Evolutionary conservation across 2,888 invertebrate species (phyloP).

Genomic region (Cheilosia vernalis): DNA sequence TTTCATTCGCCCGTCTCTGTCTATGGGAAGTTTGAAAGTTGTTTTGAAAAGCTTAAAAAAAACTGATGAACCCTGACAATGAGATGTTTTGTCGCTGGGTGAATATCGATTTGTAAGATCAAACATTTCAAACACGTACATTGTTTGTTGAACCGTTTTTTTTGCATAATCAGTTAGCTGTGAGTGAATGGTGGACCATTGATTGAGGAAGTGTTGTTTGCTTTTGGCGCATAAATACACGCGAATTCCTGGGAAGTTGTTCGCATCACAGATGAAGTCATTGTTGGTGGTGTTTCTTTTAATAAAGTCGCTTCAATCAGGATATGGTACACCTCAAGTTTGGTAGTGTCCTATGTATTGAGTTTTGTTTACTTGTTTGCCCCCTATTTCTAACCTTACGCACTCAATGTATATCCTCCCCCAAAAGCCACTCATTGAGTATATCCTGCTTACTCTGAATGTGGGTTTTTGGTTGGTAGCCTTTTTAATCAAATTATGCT

Average conservation of each 20-base stretch:
- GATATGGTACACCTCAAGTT: no score
- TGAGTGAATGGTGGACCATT: conserved; percentile 10
- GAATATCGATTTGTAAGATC: conserved; percentile 17
- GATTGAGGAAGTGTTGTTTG: conserved; percentile 26
- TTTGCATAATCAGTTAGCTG: conserved; percentile 44
- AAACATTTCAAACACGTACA: conserved; percentile 63
- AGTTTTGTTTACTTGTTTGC: no score
- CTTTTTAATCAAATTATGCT: no score
- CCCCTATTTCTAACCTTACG: no score
- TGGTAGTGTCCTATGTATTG: no score
- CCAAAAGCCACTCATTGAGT: no score
- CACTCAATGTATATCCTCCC: no score
- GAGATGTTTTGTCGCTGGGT: conserved; percentile 21
- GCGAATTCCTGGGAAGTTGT: neutral
- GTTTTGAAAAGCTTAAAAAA: conserved; percentile 22
- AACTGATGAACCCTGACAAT: conserved; percentile 37
- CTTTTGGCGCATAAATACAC: conserved; percentile 32
- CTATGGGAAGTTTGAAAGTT: conserved; percentile 24
- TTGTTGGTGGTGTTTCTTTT: no score
- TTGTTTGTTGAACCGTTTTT: conserved; percentile 30
- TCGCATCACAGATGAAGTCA: no score
- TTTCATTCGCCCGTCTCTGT: neutral
- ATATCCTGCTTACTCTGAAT: no score
- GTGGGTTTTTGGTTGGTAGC: no score
- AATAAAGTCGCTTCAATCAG: no score